Base-by-base conservation (phyloP, 2,113 vertebrate genomes). In the Sylvietta virens region DNA sequence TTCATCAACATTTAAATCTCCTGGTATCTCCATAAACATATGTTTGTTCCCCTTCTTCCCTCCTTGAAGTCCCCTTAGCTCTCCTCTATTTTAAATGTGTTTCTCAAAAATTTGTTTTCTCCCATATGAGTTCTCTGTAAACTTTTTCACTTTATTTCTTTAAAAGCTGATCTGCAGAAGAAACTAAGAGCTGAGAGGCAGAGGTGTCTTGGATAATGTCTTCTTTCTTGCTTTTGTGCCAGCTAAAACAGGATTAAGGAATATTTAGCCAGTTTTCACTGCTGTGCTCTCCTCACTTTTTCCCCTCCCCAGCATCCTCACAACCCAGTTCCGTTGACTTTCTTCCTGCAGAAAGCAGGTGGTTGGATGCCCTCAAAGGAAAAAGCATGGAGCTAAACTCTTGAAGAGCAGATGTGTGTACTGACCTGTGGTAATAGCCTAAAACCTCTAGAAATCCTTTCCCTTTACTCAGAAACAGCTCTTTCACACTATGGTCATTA, bases 1-100 rank as follows among this genome's bases (percentile, higher is more conserved):
- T 93, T 87, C 56, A 89, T 94, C 82, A 92, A 72, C 82, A 73
- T 93, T 96, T 78, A 93, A 86, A 90, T 96, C 92, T 93, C 92
- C 53, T 96, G 92, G 44, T 74, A 71, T 78, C 90, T 88, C 54
- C 31, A 30, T 86, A 92, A 92, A 90, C 85, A 94, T 95, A 86
- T 95, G 93, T 71, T 96, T 94, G 50, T 81, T 88, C 44, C 51
- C 69, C 28, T 78, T 86, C 57, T 11, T 66, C 14, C 15, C 11
- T 31, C 23, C 8, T 65, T 17, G 0, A 84, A 78, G 79, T 86
- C 96, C 92, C 93, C 85, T 91, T 78, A 80, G 60, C 71, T 95
- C 79, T 80, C 56, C 39, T 62, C 76, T 88, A 67, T 77, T 92
- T 86, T 80, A 88, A 88, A 89, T 90, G 73, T 88, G 48, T 60